A percentile compares a stretch with the other conserved stretches of the same genome.
Conservation (phyloP, 2,113 vertebrate genomes). For the Dicrurus megarhynchus region DNA sequence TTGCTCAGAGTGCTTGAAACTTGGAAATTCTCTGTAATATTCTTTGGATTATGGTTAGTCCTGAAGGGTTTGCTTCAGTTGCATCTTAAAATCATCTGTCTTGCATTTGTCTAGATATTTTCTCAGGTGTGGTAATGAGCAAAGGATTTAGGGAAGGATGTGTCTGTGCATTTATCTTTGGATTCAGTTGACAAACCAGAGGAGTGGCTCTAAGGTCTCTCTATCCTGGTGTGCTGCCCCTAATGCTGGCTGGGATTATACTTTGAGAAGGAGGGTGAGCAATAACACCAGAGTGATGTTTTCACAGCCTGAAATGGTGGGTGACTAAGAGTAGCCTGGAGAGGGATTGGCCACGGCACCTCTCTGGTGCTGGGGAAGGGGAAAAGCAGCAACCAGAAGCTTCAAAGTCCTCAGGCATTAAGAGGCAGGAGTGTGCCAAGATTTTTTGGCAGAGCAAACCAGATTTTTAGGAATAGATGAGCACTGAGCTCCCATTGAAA, state of each 20-base stretch:
- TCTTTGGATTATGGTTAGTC: neutral
- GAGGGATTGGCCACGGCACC: neutral
- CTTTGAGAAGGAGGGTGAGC: neutral
- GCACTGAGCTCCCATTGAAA: neutral
- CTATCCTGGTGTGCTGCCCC: neutral
- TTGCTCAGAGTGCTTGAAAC: neutral
- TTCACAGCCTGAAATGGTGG: neutral
- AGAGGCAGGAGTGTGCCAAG: neutral
- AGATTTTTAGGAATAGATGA: neutral
- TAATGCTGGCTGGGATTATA: neutral
- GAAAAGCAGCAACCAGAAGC: neutral
- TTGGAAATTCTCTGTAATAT: neutral
- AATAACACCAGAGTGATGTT: neutral
- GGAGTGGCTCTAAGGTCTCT: neutral
- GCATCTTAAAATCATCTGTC: neutral
- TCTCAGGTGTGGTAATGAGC: neutral
- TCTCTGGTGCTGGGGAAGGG: neutral
- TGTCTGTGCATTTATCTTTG: neutral
- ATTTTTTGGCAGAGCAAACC: neutral
- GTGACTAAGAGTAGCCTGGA: neutral
- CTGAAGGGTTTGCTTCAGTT: neutral
- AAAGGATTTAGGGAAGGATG: neutral
- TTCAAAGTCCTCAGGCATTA: fast-evolving
- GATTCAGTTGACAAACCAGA: neutral
- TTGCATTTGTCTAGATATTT: neutral